Evolutionary conservation across 2,113 vertebrate genomes (phyloP), one percentile per base, ranked within the genome.

Genomic region (Lethenteron reissneri): DNA sequence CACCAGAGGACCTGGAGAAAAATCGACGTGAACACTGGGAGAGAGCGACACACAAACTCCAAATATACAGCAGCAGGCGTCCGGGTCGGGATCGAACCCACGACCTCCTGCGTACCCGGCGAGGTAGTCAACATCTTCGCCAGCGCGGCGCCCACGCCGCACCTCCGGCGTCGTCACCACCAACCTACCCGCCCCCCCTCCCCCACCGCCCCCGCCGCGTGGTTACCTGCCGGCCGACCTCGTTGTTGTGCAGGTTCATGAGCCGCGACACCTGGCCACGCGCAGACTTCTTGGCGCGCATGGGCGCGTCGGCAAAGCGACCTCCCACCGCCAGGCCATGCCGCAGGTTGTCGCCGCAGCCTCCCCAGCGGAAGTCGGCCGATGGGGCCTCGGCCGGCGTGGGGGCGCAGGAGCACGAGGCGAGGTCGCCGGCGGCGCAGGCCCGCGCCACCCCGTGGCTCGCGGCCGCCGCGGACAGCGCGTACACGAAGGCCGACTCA

Each of bases 221-320:
- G 69, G 75, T 83, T 81, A 97, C 94, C 86, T 95, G 90, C 85
- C 94, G 87, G 75, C 94, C 94, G 73, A 99, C 94, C 86, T 97
- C 90, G 77, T 90, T 97, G 88, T 99, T 99, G 86, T 99, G 94
- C 75, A 99, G 89, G 80, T 97, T 92, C 94, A 96, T 99, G 77
- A 99, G 88, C 80, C 97, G 97, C 85, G 95, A 95, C 76, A 91
- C 88, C 73, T 95, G 88, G 74, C 88, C 91, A 2, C 64, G 8
- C 76, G 92, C 86, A 12, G 88, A 78, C 77, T 89, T 90, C 83
- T 99, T 99, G 86, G 94, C 88, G 83, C 96, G 97, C 90, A 99
- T 90, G 76, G 94, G 88, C 75, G 94, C 89, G 73, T 99, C 94
- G 68, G 88, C 90, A 84, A 97, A 99, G 84, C 95, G 97, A 81